Evolutionary conservation across 2,113 vertebrate species (phyloP).

Genomic region (Gallinago undulata): DNA sequence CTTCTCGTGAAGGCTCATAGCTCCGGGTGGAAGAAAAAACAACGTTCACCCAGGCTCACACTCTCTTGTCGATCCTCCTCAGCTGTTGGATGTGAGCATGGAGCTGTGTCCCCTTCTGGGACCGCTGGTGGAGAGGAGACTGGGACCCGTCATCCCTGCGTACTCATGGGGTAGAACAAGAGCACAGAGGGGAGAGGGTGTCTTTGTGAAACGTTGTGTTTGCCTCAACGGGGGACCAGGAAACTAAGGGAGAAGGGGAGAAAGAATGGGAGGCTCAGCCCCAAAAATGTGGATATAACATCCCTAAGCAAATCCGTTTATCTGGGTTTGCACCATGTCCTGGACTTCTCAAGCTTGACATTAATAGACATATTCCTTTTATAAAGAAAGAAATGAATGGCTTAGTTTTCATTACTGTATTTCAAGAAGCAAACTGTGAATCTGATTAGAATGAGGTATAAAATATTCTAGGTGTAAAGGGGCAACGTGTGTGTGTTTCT

Average conservation of each 20-base stretch:
- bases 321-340: background rate
- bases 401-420: background rate
- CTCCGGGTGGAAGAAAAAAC: background rate
- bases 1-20: background rate
- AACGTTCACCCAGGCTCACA: background rate
- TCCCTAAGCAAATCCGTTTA: background rate
- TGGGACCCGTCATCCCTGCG: background rate
- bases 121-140: background rate
- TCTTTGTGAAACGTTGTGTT: background rate
- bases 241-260: background rate
- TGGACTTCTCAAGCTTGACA: background rate
- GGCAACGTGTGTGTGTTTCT: background rate
- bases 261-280: background rate
- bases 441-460: background rate
- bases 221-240: background rate
- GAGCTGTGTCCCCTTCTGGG: background rate
- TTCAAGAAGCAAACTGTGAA: background rate
- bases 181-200: background rate
- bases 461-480: background rate
- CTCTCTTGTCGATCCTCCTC: background rate
- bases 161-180: background rate
- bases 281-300: background rate
- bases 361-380: background rate
- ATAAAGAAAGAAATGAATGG: background rate
- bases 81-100: background rate